Conservation (phyloP, 2,888 invertebrate species). For the Clostera curtula region DNA sequence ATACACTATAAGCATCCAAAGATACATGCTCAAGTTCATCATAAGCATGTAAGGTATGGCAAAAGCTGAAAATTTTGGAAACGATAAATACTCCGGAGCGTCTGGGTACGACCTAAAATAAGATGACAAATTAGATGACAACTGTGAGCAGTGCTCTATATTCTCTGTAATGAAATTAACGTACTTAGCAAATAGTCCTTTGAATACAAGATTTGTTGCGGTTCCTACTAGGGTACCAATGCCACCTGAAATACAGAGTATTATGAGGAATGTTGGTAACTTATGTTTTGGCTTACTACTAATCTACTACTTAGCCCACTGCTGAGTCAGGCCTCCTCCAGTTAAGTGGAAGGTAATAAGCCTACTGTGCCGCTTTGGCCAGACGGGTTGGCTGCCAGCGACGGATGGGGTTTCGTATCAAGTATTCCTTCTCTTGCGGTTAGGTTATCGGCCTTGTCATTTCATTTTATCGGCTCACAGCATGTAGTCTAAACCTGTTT, state of each 20-base stretch:
- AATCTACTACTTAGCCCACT: too few relatives aligned
- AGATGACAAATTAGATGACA: not conserved
- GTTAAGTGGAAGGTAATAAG: too few relatives aligned
- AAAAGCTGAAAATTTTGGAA: conserved; percentile 48
- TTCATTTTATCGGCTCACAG: too few relatives aligned
- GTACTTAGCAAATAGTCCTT: conserved; percentile 39
- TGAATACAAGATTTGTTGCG: conserved; percentile 84
- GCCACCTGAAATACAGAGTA: conserved; percentile 64
- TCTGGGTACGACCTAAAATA: conserved; percentile 72
- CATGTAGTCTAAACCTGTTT: too few relatives aligned
- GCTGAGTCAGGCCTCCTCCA: too few relatives aligned
- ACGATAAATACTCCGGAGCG: conserved; percentile 64
- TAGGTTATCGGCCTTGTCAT: too few relatives aligned
- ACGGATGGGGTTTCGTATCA: too few relatives aligned
- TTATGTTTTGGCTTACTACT: too few relatives aligned
- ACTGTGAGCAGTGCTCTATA: not conserved
- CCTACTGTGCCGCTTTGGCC: too few relatives aligned
- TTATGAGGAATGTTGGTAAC: too few relatives aligned
- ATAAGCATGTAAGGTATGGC: conserved; percentile 46
- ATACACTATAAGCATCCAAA: conserved; percentile 33
- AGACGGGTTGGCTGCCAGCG: too few relatives aligned
- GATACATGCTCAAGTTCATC: conserved; percentile 32
- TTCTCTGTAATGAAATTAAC: conserved; percentile 2
- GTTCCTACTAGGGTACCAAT: conserved; percentile 84
- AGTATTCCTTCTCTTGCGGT: too few relatives aligned